Evolutionary conservation across 2,113 vertebrate genomes (phyloP), one percentile per base, ranked within the genome.

Genomic region (Erythrocercus mccallii): DNA sequence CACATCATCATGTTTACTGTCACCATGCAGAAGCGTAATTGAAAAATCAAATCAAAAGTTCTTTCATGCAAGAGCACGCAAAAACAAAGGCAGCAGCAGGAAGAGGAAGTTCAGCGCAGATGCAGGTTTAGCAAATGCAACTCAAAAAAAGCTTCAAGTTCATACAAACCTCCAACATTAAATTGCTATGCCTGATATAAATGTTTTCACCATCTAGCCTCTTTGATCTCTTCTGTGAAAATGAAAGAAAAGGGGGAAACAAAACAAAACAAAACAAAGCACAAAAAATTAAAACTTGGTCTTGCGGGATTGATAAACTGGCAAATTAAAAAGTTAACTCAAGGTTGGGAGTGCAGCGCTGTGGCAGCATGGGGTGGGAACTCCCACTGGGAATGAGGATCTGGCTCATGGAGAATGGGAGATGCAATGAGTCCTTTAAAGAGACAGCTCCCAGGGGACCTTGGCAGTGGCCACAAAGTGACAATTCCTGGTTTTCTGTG

Each of bases 121-220:
- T 73, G 95, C 96, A 97, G 91, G 90, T 97, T 94, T 94, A 98
- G 97, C 97, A 95, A 97, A 97, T 9, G 92, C 96, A 98, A 97
- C 96, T 96, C 71, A 90, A 96, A 98, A 97, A 96, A 97, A 98
- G 98, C 96, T 97, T 97, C 98, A 96, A 98, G 97, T 97, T 98
- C 94, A 99, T 99, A 99, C 99, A 98, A 99, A 99, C 99, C 99
- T 99, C 99, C 99, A 99, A 98, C 99, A 99, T 99, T 99, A 99
- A 99, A 99, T 99, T 99, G 99, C 99, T 99, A 99, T 99, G 99
- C 98, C 99, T 99, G 99, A 99, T 99, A 99, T 99, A 99, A 99
- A 99, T 99, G 97, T 99, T 99, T 99, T 99, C 99, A 98, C 99
- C 99, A 99, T 99, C 99, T 98, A 99, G 98, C 98, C 99, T 99